phyloP scores from a whole-genome alignment of 1,140 invertebrate species.

The Ephestia elutella region DNA sequence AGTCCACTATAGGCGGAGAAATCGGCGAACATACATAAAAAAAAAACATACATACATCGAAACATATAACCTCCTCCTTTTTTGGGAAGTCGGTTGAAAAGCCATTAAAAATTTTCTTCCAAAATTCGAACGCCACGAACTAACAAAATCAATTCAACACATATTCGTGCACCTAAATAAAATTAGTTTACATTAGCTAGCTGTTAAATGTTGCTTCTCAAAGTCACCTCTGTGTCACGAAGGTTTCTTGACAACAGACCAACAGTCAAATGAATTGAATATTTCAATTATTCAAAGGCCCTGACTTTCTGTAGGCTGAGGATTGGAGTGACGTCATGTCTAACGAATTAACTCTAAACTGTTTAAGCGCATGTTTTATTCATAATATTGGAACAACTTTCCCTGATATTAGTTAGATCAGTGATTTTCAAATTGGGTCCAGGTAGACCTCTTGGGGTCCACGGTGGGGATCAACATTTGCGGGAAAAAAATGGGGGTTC shows the following conservation, averaged over 20 bases:
- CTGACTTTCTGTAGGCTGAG: neutral
- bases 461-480: too few species aligned
- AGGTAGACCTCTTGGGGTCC: too few species aligned
- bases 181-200: neutral
- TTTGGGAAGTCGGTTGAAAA: too few species aligned
- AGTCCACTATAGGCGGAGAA: too few species aligned
- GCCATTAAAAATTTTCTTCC: too few species aligned
- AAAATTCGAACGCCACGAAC: too few species aligned
- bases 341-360: neutral
- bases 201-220: neutral
- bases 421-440: too few species aligned
- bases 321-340: neutral
- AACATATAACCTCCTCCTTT: too few species aligned
- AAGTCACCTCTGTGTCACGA: neutral
- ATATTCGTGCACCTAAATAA: neutral
- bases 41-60: too few species aligned
- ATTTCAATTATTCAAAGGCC: constrained; percentile 2
- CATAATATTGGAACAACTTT: neutral
- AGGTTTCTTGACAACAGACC: neutral
- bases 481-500: too few species aligned
- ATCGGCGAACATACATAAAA: too few species aligned
- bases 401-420: too few species aligned
- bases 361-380: neutral
- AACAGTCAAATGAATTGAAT: constrained; percentile 1
- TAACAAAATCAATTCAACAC: neutral